Percentiles rank a stretch among this genome's conserved stretches.
These are phyloP conservation scores for Vulpes lagopus DNA, from an alignment of 2,113 vertebrate species.

Conservation along the genomic window DNA sequence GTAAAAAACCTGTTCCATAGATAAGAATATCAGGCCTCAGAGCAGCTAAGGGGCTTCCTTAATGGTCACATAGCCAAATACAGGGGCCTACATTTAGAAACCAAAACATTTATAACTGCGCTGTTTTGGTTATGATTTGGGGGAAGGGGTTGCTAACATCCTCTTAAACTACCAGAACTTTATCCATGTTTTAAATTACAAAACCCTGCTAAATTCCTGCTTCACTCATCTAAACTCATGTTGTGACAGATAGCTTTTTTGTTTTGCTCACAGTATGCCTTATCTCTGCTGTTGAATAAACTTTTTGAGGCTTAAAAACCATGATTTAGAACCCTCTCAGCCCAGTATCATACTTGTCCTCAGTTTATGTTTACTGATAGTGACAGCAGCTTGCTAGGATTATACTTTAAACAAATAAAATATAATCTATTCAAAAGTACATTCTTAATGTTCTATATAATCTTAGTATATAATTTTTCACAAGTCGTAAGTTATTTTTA, in stretches of 20 bases:
- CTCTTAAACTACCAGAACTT: background rate
- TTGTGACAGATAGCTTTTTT: background rate
- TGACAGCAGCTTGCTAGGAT: background rate
- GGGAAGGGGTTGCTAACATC: background rate
- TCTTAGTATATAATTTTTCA: conserved; percentile 55
- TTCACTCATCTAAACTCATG: background rate
- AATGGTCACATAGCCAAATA: background rate
- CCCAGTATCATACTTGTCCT: background rate
- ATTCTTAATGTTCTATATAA: conserved; percentile 38
- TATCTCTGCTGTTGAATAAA: background rate
- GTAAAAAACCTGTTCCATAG: background rate
- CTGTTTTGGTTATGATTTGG: background rate
- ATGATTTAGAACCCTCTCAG: background rate
- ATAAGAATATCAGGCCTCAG: background rate
- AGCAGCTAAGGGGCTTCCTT: background rate
- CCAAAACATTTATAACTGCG: background rate
- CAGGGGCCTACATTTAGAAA: background rate
- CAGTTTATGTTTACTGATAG: background rate
- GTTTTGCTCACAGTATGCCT: background rate
- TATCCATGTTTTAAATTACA: background rate
- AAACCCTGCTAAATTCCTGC: background rate
- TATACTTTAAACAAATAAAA: conserved; percentile 29
- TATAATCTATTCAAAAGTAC: conserved; percentile 35
- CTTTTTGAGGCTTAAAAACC: conserved; percentile 19
- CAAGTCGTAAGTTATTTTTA: conserved; percentile 64